Conservation (phyloP, 2,113 vertebrate genomes). For the Pseudois nayaur region DNA sequence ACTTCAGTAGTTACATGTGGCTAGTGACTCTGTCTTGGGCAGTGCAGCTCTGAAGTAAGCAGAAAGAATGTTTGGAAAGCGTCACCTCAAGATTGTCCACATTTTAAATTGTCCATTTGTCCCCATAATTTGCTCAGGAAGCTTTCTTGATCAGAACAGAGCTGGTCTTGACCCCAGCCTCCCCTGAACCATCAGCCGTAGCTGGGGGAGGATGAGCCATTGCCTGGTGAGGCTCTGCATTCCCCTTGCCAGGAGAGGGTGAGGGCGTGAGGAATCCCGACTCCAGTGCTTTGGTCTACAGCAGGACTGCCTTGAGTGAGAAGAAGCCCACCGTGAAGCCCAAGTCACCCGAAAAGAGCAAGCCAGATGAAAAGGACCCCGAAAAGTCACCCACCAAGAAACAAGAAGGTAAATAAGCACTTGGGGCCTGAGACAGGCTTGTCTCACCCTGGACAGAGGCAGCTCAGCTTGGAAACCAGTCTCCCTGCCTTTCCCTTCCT, state of each 20-base stretch:
- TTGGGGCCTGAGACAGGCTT: fast-evolving
- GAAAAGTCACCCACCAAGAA: slow-evolving; percentile 98
- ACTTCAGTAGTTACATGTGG: not conserved
- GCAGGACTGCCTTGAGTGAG: slow-evolving; percentile 95
- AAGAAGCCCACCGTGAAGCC: slow-evolving; percentile 96
- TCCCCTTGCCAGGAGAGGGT: not conserved
- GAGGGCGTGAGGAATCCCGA: not conserved
- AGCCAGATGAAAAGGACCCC: slow-evolving; percentile 95
- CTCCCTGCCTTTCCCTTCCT: not conserved
- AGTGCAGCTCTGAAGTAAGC: not conserved
- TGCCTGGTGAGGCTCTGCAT: fast-evolving
- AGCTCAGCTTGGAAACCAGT: not conserved
- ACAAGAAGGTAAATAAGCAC: slow-evolving; percentile 86
- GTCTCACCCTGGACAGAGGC: fast-evolving
- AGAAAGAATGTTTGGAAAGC: not conserved
- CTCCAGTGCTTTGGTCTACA: slow-evolving; percentile 17
- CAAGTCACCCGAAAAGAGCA: slow-evolving; percentile 95
- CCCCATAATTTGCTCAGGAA: not conserved
- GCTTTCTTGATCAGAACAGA: not conserved
- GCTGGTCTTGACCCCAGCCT: not conserved
- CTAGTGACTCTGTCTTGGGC: not conserved
- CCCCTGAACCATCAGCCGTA: fast-evolving
- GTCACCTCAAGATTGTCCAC: not conserved
- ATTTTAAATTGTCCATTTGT: not conserved
- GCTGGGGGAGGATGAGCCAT: too few species aligned